Conservation (phyloP, 2,797 vertebrate species). For the Anolis apletophallus region DNA sequence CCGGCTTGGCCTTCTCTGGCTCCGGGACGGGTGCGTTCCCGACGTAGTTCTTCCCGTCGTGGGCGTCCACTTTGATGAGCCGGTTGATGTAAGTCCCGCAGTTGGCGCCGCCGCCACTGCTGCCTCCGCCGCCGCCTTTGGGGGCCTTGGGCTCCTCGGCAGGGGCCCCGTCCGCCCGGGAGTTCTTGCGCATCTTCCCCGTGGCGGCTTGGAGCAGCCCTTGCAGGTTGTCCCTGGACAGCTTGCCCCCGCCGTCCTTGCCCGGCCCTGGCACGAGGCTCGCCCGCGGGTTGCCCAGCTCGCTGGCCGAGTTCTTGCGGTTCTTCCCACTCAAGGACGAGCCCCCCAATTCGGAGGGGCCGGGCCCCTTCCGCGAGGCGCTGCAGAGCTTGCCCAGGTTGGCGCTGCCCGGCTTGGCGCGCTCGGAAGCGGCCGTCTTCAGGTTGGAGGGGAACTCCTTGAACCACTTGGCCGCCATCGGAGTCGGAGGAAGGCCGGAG, state of each 20-base stretch:
- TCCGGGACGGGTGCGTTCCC: constrained; percentile 66
- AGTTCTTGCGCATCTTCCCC: constrained; percentile 90
- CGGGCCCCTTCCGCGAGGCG: constrained; percentile 81
- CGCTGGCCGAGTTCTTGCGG: constrained; percentile 90
- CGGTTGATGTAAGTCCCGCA: constrained; percentile 90
- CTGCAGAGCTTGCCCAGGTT: constrained; percentile 78
- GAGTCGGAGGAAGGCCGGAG: neutral
- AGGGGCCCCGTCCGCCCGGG: constrained; percentile 78
- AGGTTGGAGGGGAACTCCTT: constrained; percentile 94
- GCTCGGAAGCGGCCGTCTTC: constrained; percentile 86
- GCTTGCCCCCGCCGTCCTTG: constrained; percentile 68
- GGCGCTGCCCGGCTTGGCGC: constrained; percentile 77
- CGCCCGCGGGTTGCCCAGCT: constrained; percentile 69
- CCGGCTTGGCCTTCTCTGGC: constrained; percentile 76
- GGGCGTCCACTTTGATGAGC: constrained; percentile 95
- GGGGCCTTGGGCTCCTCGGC: constrained; percentile 78
- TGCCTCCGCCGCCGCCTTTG: constrained; percentile 51
- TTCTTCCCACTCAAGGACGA: constrained; percentile 80
- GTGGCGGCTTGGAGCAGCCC: constrained; percentile 78
- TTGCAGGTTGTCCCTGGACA: constrained; percentile 73
- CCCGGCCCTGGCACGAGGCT: constrained; percentile 58
- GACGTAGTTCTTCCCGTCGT: constrained; percentile 80
- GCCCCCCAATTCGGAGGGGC: constrained; percentile 52
- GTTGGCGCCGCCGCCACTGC: neutral
- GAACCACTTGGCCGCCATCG: constrained; percentile 97